These are phyloP conservation scores for Circaetus gallicus DNA, from an alignment of 2,113 vertebrate species.

Conservation along the genomic window DNA sequence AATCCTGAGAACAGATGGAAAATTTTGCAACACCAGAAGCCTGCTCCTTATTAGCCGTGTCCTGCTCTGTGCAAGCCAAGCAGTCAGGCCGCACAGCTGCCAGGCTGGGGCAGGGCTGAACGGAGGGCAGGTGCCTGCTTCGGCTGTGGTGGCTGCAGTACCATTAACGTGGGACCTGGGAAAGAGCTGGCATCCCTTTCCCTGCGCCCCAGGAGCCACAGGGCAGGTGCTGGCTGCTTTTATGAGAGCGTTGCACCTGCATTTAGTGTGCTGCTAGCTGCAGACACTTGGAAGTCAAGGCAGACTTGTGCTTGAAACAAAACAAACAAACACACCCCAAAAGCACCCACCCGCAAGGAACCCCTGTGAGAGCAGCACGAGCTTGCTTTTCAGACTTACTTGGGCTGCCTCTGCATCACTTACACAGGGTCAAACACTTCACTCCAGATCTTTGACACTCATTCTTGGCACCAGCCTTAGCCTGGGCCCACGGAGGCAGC, in stretches of 20 bases:
- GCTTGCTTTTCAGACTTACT: accelerated
- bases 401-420: background rate
- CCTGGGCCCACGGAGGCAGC: background rate
- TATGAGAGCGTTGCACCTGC: accelerated
- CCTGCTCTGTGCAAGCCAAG: background rate
- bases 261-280: accelerated
- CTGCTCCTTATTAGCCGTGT: background rate
- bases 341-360: background rate
- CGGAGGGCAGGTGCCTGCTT: background rate
- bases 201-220: accelerated
- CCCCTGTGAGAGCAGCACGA: accelerated
- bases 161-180: accelerated
- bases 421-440: accelerated
- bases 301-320: background rate
- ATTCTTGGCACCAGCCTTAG: background rate
- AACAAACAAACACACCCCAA: background rate
- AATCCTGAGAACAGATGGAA: slow-evolving; percentile 49
- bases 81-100: accelerated
- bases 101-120: background rate
- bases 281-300: too few relatives aligned
- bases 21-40: slow-evolving; percentile 8
- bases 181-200: too few relatives aligned
- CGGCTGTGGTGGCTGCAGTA: accelerated
- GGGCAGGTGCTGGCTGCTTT: background rate
- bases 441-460: accelerated